Conservation (phyloP, 2,797 vertebrate genomes). For the Pitangus sulphuratus region DNA sequence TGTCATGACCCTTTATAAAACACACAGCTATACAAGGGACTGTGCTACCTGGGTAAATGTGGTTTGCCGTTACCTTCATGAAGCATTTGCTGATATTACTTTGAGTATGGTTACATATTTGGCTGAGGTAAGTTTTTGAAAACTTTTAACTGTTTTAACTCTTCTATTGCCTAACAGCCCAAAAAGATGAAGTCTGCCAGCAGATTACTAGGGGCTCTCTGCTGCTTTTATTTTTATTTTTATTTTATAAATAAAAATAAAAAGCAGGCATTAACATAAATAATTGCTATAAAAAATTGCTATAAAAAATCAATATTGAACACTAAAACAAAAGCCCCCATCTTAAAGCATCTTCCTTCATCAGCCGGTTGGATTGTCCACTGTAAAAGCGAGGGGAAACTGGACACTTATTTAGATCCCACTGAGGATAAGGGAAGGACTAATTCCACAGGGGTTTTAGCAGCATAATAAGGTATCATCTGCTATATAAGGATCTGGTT, state of each 20-base stretch:
- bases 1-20: conserved; percentile 98
- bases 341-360: background rate
- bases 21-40: conserved; percentile 95
- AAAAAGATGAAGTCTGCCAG: background rate
- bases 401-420: background rate
- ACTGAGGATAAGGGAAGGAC: background rate
- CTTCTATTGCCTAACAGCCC: background rate
- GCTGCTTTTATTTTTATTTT: background rate
- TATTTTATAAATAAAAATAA: background rate
- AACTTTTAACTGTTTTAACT: background rate
- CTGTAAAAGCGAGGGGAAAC: background rate
- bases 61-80: conserved; percentile 96
- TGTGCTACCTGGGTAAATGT: conserved; percentile 97
- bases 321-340: background rate
- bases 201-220: background rate
- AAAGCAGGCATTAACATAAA: background rate
- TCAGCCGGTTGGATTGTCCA: background rate
- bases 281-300: no score
- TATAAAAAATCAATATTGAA: background rate
- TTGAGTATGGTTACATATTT: conserved; percentile 97
- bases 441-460: background rate
- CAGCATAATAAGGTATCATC: background rate
- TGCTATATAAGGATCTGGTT: background rate
- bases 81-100: conserved; percentile 93
- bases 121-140: conserved; percentile 86